Evolutionary conservation across 2,888 invertebrate species (phyloP), one percentile per base, ranked within the genome.

Genomic region (Trissoscelio sp.): DNA sequence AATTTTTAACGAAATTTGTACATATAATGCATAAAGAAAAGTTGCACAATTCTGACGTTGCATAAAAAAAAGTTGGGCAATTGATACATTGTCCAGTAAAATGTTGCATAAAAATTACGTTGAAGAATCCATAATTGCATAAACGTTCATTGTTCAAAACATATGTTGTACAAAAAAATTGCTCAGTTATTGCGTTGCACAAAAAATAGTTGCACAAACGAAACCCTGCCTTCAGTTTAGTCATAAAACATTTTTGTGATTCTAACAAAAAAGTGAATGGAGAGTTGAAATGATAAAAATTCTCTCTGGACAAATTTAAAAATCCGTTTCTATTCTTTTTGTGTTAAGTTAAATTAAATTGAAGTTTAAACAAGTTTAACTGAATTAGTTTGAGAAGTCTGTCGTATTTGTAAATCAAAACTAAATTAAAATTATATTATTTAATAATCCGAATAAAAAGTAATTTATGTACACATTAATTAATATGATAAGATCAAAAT

Each of bases 271-370:
- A 70, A n/a, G n/a, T 51, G 51, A 42, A 72, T n/a, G 31, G 20
- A 60, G 31, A 51, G 22, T 44, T 42, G 31, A 44, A 72, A 62
- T 53, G 72, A 66, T 31, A 18, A 37, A 51, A 72, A 20, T 42
- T 72, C 31, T 24, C 22, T 60, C 42, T 20, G 12, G 18, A 62
- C 39, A 55, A 37, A 53, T 62, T 20, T 39, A 62, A 72, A 64
- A 58, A 48, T 58, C 48, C 34, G 12, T 31, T 57, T 70, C 16
- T 14, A 22, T 11, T 44, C 67, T 46, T 57, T 55, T 69, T 42
- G 42, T 46, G 44, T 28, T 20, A 46, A 44, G 22, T 22, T 57
- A 24, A 20, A 70, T 70, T 70, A 70, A 58, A 70, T 46, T 58
- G 34, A 18, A 70, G 14, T 70, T 58, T 9, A 34, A 60, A 60